A percentile compares a stretch with the other conserved stretches of the same genome.
Evolutionary conservation across 37 sponge, comb jelly and placozoan genomes (phyloP).

Genomic region (Chondrosia reniformis): DNA sequence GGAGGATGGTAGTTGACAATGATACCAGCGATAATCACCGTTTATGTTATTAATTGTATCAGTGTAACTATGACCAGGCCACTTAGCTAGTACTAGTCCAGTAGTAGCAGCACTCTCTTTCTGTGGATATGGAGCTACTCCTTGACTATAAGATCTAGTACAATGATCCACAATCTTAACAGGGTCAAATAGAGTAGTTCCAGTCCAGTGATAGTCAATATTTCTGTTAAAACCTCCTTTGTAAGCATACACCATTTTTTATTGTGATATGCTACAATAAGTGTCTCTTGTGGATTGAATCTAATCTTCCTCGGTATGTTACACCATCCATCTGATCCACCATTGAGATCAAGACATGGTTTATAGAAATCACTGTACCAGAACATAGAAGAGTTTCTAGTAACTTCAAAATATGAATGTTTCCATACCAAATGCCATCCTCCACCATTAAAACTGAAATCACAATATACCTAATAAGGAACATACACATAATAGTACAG

Average conservation of each 20-base stretch:
- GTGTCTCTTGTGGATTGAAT: conserved; percentile 12
- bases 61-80: neutral
- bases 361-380: conserved; percentile 23
- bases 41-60: neutral
- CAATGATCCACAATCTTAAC: neutral
- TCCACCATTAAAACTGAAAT: neutral
- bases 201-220: conserved; percentile 21
- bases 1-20: conserved; percentile 14
- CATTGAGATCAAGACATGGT: neutral
- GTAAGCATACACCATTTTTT: conserved; percentile 16
- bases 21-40: conserved; percentile 11
- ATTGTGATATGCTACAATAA: conserved; percentile 18
- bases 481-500: too few species aligned
- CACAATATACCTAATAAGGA: conserved; percentile 15
- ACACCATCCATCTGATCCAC: conserved; percentile 15
- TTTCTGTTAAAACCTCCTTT: conserved; percentile 19
- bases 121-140: conserved; percentile 7
- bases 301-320: conserved; percentile 8
- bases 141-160: neutral
- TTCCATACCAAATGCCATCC: conserved; percentile 18
- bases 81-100: conserved; percentile 24
- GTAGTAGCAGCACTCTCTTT: conserved; percentile 4
- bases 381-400: neutral
- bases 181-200: conserved; percentile 5
- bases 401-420: neutral